Conservation (phyloP, 1,140 invertebrate genomes). For the Trachymyrmex cornetzi region DNA sequence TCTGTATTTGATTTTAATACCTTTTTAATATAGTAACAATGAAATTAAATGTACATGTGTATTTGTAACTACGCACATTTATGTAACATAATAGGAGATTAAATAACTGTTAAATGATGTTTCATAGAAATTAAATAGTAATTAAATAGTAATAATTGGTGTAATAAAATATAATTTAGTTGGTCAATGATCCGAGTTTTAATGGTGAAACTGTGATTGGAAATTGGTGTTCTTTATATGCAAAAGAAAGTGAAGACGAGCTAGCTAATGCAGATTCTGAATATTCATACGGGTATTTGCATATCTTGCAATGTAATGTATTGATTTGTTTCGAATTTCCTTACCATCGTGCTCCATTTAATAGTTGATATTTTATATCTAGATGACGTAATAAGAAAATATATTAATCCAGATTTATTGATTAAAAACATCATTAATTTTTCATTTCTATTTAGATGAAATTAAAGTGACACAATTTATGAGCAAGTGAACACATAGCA, state of each 20-base stretch:
- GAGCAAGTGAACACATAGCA: too few species aligned
- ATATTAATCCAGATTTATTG: not conserved
- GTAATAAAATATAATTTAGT: constrained; percentile 21
- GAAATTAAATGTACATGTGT: not conserved
- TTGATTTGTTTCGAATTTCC: constrained; percentile 32
- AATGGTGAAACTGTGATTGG: constrained; percentile 25
- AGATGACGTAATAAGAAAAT: not conserved
- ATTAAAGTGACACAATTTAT: not conserved
- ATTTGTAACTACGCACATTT: not conserved
- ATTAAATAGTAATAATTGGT: constrained; percentile 1
- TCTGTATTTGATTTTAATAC: constrained; percentile 1
- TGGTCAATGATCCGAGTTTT: constrained; percentile 9
- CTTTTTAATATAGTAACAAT: not conserved
- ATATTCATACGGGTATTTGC: constrained; percentile 54
- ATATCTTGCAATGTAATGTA: constrained; percentile 26
- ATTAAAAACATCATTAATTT: constrained; percentile 7
- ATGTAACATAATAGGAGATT: constrained; percentile 7
- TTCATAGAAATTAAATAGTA: constrained; percentile 17
- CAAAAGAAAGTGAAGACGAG: constrained; percentile 54
- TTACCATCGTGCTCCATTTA: constrained; percentile 3
- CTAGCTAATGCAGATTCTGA: constrained; percentile 26
- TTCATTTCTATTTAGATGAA: not conserved
- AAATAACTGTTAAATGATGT: constrained; percentile 3
- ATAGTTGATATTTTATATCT: not conserved
- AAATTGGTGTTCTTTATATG: constrained; percentile 30